These are phyloP conservation scores for Suillia variegata DNA, from an alignment of 2,888 invertebrate species.

Conservation along the genomic window DNA sequence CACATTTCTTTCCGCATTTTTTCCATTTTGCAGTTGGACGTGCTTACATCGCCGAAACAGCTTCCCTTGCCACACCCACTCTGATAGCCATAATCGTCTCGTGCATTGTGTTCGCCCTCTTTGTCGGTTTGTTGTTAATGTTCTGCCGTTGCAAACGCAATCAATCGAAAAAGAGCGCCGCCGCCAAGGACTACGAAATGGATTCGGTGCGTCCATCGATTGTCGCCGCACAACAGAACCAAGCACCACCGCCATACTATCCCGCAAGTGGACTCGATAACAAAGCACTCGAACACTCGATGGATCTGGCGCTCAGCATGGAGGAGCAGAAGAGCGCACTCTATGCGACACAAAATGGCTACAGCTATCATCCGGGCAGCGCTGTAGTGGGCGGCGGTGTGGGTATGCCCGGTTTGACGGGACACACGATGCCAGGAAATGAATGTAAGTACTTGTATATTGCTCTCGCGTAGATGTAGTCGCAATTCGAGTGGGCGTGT, in stretches of 20 bases:
- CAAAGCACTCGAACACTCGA: conserved; percentile 87
- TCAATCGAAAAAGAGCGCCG: conserved; percentile 79
- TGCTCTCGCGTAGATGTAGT: not conserved
- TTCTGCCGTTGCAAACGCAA: conserved; percentile 86
- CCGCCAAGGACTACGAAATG: conserved; percentile 89
- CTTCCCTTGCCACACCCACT: conserved; percentile 77
- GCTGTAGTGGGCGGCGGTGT: conserved; percentile 58
- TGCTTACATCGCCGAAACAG: conserved; percentile 79
- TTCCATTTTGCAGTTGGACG: conserved; percentile 70
- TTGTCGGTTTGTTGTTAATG: conserved; percentile 76
- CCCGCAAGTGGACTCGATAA: conserved; percentile 89
- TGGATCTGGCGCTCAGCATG: conserved; percentile 81
- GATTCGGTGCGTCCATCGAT: conserved; percentile 84
- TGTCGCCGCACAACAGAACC: conserved; percentile 79
- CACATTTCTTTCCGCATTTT: not conserved
- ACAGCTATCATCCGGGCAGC: conserved; percentile 80
- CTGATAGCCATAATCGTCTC: conserved; percentile 79
- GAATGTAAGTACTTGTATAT: conserved; percentile 71
- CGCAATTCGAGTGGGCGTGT: not conserved
- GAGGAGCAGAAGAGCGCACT: conserved; percentile 86
- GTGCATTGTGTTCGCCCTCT: conserved; percentile 79
- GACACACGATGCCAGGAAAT: conserved; percentile 74
- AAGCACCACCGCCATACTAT: conserved; percentile 88
- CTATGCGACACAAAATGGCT: conserved; percentile 83
- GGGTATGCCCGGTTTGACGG: conserved; percentile 65